These are phyloP conservation scores for Heliconius eleuchia DNA, from an alignment of 1,140 invertebrate species.

Conservation along the genomic window DNA sequence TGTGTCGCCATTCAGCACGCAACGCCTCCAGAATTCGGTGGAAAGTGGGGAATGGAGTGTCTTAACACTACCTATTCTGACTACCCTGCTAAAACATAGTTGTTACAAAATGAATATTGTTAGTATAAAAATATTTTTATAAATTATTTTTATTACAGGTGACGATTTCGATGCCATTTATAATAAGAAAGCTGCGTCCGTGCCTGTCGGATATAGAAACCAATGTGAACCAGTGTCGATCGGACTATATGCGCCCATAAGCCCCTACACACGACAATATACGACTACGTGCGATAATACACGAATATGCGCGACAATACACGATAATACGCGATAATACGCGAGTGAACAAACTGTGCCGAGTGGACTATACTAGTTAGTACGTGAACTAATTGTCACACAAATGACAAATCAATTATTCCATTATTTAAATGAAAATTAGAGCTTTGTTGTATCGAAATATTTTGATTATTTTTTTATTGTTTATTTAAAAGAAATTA, in stretches of 20 bases:
- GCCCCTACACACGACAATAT: conserved; percentile 6
- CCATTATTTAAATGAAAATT: conserved; percentile 73
- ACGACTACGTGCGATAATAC: background rate
- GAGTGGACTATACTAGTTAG: conserved; percentile 56
- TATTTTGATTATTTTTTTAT: conserved; percentile 75
- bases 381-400: conserved; percentile 63
- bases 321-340: conserved; percentile 4
- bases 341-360: conserved; percentile 36
- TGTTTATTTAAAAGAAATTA: conserved; percentile 71
- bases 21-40: no score
- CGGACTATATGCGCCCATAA: conserved; percentile 20
- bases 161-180: conserved; percentile 77
- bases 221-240: conserved; percentile 53
- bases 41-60: no score
- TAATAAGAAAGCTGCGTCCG: conserved; percentile 69
- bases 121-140: no score
- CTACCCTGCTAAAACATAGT: no score
- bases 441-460: conserved; percentile 73
- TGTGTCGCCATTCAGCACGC: no score
- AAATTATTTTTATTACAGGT: conserved; percentile 49
- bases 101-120: no score
- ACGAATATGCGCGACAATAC: background rate
- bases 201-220: conserved; percentile 58
- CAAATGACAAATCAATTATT: conserved; percentile 73
- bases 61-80: no score